Conservation (phyloP, 2,888 invertebrate genomes). For the Polyploca ridens region DNA sequence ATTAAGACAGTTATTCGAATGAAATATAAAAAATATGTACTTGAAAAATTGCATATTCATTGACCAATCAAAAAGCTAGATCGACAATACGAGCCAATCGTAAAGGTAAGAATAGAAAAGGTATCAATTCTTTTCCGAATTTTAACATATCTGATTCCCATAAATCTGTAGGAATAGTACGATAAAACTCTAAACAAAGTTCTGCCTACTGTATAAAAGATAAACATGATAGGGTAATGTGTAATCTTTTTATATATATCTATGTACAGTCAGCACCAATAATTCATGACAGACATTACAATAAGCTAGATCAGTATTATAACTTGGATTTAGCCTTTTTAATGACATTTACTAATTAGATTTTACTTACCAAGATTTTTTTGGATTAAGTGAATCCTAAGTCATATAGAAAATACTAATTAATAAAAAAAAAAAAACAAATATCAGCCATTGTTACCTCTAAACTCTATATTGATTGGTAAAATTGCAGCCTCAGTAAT, state of each 20-base stretch:
- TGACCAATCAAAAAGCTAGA: slow-evolving; percentile 3
- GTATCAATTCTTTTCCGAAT: slow-evolving; percentile 14
- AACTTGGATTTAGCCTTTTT: not conserved
- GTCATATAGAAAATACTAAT: not conserved
- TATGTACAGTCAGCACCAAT: not conserved
- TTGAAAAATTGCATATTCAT: not conserved
- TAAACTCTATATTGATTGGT: too few relatives aligned
- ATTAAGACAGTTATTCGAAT: not conserved
- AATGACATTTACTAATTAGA: not conserved
- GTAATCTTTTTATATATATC: too few relatives aligned
- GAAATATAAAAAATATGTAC: not conserved
- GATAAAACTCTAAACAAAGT: slow-evolving; percentile 16
- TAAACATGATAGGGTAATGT: not conserved
- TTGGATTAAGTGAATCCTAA: too few relatives aligned
- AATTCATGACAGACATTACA: not conserved
- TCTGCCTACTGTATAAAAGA: slow-evolving; percentile 4
- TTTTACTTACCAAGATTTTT: too few relatives aligned
- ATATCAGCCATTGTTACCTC: not conserved
- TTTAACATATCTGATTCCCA: slow-evolving; percentile 16
- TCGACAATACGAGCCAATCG: slow-evolving; percentile 10
- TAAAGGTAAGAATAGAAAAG: slow-evolving; percentile 8
- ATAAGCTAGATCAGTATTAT: not conserved
- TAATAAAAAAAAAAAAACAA: not conserved
- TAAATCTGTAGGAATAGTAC: slow-evolving; percentile 19
- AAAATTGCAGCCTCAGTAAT: not conserved